A percentile compares a stretch with the other conserved stretches of the same genome.
These are phyloP conservation scores for Chaetogeoica ovagalla DNA, from an alignment of 2,888 invertebrate species.

Conservation along the genomic window DNA sequence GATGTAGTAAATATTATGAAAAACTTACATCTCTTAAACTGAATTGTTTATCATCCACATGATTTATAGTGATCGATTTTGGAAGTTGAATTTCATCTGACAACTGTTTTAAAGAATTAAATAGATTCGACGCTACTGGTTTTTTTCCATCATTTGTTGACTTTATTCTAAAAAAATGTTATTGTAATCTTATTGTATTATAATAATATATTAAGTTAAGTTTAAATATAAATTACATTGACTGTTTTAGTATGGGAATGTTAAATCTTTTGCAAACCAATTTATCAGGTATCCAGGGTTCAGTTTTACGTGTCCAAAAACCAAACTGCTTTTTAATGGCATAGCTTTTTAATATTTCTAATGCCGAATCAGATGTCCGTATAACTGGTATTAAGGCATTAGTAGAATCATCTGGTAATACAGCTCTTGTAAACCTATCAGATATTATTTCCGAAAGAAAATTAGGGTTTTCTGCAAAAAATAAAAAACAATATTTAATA, in stretches of 20 bases:
- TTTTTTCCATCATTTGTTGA: conserved; percentile 44
- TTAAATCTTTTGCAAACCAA: conserved; percentile 91
- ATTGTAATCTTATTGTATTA: not conserved
- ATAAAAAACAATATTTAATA: not conserved
- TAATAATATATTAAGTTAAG: not conserved
- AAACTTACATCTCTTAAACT: not conserved
- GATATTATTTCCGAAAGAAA: conserved; percentile 58
- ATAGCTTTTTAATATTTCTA: conserved; percentile 62
- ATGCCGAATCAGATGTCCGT: conserved; percentile 25
- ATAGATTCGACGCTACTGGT: conserved; percentile 55
- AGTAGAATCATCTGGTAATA: conserved; percentile 61
- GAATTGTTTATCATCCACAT: not conserved
- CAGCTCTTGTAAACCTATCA: conserved; percentile 69
- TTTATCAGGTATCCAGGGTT: conserved; percentile 80
- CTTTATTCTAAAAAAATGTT: conserved; percentile 6
- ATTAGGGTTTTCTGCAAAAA: conserved; percentile 17
- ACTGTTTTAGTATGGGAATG: conserved; percentile 74
- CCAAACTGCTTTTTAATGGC: conserved; percentile 79
- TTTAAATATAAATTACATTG: conserved; percentile 24
- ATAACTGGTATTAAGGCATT: conserved; percentile 58
- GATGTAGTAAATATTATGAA: not conserved
- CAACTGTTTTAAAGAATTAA: conserved; percentile 24
- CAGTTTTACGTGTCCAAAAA: conserved; percentile 69
- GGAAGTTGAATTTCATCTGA: not conserved
- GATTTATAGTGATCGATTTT: not conserved